Evolutionary conservation across 2,797 vertebrate genomes (phyloP), one percentile per base, ranked within the genome.

Genomic region (Onychomys arenicola): DNA sequence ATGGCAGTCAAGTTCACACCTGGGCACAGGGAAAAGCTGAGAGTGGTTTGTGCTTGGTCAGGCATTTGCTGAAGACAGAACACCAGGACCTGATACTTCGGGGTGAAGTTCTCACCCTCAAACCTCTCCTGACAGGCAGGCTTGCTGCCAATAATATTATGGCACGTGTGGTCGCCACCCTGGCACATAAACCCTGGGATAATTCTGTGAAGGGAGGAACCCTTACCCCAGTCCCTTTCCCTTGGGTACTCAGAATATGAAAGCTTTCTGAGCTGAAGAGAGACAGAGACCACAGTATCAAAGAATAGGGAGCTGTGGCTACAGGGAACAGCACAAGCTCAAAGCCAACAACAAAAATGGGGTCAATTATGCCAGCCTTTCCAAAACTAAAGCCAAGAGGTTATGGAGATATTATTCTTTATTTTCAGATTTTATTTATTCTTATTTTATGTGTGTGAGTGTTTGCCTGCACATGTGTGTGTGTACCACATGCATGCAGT

Each of bases 1-100:
- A 3, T 0, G 1, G 13, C 6, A 55, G 61, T 43, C 0, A 2
- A 25, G 19, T 10, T 84, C 76, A 76, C 16, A 34, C 37, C 1
- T 0, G 16, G 10, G 40, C 16, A 1, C 1, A 73, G 6, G 59
- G 16, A 46, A 32, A 80, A 17, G 9, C 27, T n/a, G 77, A 52
- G 49, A 55, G 32, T 6, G 2, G 32, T 34, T 12, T 32, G 27
- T 83, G 82, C 37, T 4, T 59, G 2, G 40, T 46, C 43, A 46
- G 61, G 19, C 17, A 2, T 85, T 84, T 67, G 11, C 83, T 21
- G 61, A 49, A 21, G 40, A 69, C 43, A n/a, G 27, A 25, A 85
- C 23, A 49, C 40, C 57, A 63, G 59, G 59, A 32, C 83, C 59
- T 25, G 12, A 13, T 4, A 11, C 83, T 85, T 67, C 83, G 4